phyloP scores from a whole-genome alignment of 2,888 invertebrate genomes.

The Crossocerus cetratus region DNA sequence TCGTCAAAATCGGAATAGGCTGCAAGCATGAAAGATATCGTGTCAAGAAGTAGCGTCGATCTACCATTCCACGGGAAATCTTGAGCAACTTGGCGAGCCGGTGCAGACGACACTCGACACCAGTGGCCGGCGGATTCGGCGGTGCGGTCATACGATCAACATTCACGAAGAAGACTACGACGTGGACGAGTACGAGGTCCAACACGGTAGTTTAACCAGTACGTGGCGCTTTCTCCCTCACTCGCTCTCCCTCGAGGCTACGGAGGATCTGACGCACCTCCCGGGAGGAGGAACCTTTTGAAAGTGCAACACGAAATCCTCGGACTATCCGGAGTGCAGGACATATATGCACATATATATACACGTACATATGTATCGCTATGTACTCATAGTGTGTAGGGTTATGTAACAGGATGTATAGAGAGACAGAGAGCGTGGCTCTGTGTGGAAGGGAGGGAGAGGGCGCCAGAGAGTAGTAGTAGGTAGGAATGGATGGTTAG shows the following conservation, averaged over 20 bases:
- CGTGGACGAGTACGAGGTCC: background rate
- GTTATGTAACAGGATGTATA: background rate
- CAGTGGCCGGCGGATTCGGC: background rate
- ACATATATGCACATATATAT: conserved; percentile 8
- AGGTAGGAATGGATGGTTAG: conserved; percentile 38
- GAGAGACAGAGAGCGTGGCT: background rate
- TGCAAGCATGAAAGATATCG: too few relatives aligned
- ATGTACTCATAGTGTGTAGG: background rate
- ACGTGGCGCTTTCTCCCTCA: background rate
- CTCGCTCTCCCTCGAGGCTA: background rate
- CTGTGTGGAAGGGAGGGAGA: background rate
- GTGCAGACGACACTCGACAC: background rate
- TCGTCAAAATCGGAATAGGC: too few relatives aligned
- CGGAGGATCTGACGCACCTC: conserved; percentile 18
- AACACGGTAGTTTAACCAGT: conserved; percentile 14
- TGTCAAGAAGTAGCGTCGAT: too few relatives aligned
- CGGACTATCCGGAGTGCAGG: conserved; percentile 31
- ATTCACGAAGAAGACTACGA: background rate
- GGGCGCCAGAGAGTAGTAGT: background rate
- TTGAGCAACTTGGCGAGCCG: conserved; percentile 8
- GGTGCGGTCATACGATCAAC: conserved; percentile 13
- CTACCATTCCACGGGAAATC: background rate
- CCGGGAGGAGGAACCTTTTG: conserved; percentile 25
- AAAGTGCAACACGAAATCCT: conserved; percentile 46
- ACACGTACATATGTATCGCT: background rate